Conservation (phyloP, 2,113 vertebrate genomes). For the Polypterus bichir region DNA sequence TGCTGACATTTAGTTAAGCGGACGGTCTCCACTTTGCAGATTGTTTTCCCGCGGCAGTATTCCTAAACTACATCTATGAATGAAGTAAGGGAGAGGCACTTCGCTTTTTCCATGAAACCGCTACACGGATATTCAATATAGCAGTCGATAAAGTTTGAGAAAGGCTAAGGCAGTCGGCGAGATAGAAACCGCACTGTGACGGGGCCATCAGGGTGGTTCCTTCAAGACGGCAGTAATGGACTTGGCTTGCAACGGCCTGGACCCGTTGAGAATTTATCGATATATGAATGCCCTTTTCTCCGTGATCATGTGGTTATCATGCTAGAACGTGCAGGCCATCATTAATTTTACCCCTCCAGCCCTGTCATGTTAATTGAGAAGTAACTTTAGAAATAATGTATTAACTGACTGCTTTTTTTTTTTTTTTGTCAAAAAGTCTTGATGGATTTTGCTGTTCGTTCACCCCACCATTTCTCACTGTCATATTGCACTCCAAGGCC, state of each 20-base stretch:
- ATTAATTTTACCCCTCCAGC: slow-evolving; percentile 22
- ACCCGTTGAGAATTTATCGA: slow-evolving; percentile 34
- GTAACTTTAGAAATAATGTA: slow-evolving; percentile 17
- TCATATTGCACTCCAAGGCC: neutral
- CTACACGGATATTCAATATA: slow-evolving; percentile 63
- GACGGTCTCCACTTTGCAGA: slow-evolving; percentile 13
- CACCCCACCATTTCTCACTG: neutral
- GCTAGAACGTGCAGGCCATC: slow-evolving; percentile 24
- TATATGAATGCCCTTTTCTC: slow-evolving; percentile 33
- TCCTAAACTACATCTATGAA: too few species aligned
- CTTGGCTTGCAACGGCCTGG: neutral
- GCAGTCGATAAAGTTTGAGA: slow-evolving; percentile 50
- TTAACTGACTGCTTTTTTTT: slow-evolving; percentile 8
- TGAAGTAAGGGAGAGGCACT: slow-evolving; percentile 30
- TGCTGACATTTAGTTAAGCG: slow-evolving; percentile 17
- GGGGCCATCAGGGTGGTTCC: slow-evolving; percentile 41
- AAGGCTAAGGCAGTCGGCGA: slow-evolving; percentile 29
- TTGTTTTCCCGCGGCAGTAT: slow-evolving; percentile 24
- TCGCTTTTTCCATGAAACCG: slow-evolving; percentile 38
- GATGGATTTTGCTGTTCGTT: slow-evolving; percentile 19
- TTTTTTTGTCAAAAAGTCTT: neutral
- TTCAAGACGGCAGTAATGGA: slow-evolving; percentile 30
- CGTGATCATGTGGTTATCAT: slow-evolving; percentile 40
- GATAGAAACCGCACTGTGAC: slow-evolving; percentile 40
- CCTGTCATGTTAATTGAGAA: slow-evolving; percentile 28